Percentiles rank a stretch among this genome's conserved stretches.
Evolutionary conservation across 1,140 invertebrate species (phyloP).

Genomic region (Atta cephalotes): DNA sequence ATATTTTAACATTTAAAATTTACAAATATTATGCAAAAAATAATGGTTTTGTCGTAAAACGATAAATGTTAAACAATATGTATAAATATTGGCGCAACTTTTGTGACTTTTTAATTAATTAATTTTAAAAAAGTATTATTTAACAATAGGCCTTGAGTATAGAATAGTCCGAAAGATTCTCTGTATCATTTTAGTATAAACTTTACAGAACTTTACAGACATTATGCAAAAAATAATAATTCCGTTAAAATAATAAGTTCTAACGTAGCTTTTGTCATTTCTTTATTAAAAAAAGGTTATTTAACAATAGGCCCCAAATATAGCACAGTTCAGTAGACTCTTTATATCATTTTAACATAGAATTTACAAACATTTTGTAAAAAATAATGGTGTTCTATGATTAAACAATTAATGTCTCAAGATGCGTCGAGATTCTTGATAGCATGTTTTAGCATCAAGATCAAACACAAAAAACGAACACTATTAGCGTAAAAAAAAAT

Average conservation of each 20-base stretch:
- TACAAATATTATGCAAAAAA: background rate
- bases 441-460: conserved; percentile 21
- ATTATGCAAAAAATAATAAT: background rate
- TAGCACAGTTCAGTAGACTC: background rate
- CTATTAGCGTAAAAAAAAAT: conserved; percentile 62
- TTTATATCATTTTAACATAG: background rate
- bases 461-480: conserved; percentile 18
- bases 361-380: background rate
- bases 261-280: background rate
- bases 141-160: background rate
- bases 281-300: background rate
- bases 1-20: conserved; percentile 2
- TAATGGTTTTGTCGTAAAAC: too few relatives aligned
- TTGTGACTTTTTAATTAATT: too few relatives aligned
- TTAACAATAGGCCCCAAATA: conserved; percentile 9
- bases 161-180: background rate
- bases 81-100: too few relatives aligned
- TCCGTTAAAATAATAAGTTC: conserved; percentile 14
- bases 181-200: background rate
- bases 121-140: background rate
- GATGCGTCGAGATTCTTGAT: conserved; percentile 4
- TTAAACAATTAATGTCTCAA: conserved; percentile 46
- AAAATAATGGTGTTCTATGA: background rate
- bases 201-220: background rate
- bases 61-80: too few relatives aligned